These are phyloP conservation scores for Imbricaverruca yamaguchii DNA, from an alignment of 2,888 invertebrate genomes.

Conservation along the genomic window DNA sequence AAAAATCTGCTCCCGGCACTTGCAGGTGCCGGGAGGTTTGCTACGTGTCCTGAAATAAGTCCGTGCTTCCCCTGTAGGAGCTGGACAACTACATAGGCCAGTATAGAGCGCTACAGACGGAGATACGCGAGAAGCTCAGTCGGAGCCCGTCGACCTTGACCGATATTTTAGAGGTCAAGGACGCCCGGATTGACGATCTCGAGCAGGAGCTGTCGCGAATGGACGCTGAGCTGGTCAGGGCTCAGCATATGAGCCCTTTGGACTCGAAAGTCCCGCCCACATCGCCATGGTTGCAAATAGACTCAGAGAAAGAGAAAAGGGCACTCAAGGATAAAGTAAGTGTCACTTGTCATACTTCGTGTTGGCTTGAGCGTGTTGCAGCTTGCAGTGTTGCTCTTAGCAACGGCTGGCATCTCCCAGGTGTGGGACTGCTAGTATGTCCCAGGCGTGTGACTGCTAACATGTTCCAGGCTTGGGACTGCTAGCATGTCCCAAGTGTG, in stretches of 20 bases:
- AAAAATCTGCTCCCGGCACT: too few species aligned
- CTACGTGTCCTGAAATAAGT: too few species aligned
- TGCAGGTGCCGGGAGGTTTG: too few species aligned
- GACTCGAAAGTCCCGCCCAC: neutral
- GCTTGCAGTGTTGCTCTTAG: too few species aligned
- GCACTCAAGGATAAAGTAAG: neutral
- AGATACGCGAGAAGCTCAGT: neutral
- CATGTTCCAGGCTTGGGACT: too few species aligned
- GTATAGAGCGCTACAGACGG: neutral
- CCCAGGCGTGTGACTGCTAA: too few species aligned
- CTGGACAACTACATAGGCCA: slow-evolving; percentile 13
- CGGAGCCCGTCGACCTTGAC: neutral
- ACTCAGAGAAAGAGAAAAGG: neutral
- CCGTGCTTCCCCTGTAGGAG: neutral
- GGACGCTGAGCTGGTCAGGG: neutral
- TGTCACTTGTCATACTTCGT: neutral
- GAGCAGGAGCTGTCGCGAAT: neutral
- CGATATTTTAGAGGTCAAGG: slow-evolving; percentile 1
- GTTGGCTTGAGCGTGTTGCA: too few species aligned
- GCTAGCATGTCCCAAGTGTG: too few species aligned
- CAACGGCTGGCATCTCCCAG: too few species aligned
- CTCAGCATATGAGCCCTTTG: neutral
- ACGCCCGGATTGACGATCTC: neutral
- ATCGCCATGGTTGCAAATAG: neutral
- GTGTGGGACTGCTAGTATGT: too few species aligned